A percentile compares a stretch with the other conserved stretches of the same genome.
phyloP scores from a whole-genome alignment of 2,888 invertebrate species.

The Anthophora plumipes region DNA sequence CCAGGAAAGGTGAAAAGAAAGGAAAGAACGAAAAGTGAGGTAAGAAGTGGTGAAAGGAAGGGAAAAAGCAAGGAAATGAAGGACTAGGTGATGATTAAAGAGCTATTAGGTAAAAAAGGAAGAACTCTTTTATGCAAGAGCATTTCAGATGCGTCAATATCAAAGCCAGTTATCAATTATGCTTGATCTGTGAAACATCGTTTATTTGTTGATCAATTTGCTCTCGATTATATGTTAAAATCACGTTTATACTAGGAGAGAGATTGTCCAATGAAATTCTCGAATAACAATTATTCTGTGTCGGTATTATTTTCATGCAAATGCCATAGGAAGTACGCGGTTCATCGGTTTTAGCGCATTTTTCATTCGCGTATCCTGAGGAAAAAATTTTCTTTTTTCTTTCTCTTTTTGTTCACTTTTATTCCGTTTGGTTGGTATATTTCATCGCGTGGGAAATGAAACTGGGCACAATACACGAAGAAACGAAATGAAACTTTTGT shows the following conservation, averaged over 20 bases:
- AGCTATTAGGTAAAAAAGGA: not conserved
- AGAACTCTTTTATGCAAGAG: not conserved
- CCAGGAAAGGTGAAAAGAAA: not conserved
- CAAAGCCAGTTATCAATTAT: slow-evolving; percentile 18
- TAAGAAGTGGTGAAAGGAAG: too few relatives aligned
- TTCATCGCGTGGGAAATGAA: slow-evolving; percentile 22
- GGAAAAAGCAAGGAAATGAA: not conserved
- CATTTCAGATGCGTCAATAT: not conserved
- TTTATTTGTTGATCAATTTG: slow-evolving; percentile 23
- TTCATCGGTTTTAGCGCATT: slow-evolving; percentile 13
- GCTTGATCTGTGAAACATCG: not conserved
- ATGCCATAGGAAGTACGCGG: slow-evolving; percentile 13
- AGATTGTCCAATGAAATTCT: not conserved
- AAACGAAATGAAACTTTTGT: slow-evolving; percentile 8
- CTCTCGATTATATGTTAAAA: slow-evolving; percentile 6
- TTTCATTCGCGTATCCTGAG: slow-evolving; percentile 21
- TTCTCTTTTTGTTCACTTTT: slow-evolving; percentile 2
- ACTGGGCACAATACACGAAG: not conserved
- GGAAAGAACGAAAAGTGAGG: not conserved
- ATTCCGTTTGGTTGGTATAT: slow-evolving; percentile 22
- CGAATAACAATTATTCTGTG: slow-evolving; percentile 4
- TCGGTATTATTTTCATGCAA: slow-evolving; percentile 39
- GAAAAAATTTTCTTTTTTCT: too few relatives aligned
- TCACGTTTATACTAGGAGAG: not conserved
- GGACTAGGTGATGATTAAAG: not conserved